Evolutionary conservation across 2,888 invertebrate species (phyloP).

Genomic region (Atethmia centrago): DNA sequence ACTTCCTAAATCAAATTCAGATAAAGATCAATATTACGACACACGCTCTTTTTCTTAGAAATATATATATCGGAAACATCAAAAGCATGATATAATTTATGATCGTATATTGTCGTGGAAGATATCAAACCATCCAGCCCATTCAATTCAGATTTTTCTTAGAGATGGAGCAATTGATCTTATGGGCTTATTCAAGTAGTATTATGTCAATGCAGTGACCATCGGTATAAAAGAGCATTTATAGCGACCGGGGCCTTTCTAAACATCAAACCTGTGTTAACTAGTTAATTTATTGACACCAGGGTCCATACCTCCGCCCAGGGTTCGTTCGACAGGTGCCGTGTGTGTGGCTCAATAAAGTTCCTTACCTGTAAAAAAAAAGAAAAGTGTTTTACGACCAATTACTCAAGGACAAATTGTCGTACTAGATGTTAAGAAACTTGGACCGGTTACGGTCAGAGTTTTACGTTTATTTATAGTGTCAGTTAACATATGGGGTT

Average conservation of each 20-base stretch:
- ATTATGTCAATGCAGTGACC: slow-evolving; percentile 53
- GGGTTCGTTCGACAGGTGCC: slow-evolving; percentile 63
- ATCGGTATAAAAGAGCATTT: slow-evolving; percentile 47
- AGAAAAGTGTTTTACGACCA: slow-evolving; percentile 71
- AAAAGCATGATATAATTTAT: slow-evolving; percentile 40
- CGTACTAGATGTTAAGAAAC: slow-evolving; percentile 60
- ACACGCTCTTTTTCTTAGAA: slow-evolving; percentile 28
- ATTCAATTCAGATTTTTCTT: slow-evolving; percentile 51
- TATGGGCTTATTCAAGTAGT: slow-evolving; percentile 41
- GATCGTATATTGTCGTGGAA: slow-evolving; percentile 32
- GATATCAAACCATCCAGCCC: slow-evolving; percentile 38
- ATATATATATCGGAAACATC: slow-evolving; percentile 31
- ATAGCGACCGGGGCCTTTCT: slow-evolving; percentile 58
- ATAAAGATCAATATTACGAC: slow-evolving; percentile 42
- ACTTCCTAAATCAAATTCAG: slow-evolving; percentile 43
- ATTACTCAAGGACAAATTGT: slow-evolving; percentile 75
- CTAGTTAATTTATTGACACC: slow-evolving; percentile 73
- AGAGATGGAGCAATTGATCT: slow-evolving; percentile 44
- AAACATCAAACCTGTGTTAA: slow-evolving; percentile 68
- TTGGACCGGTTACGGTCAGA: slow-evolving; percentile 61
- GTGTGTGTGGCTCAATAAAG: slow-evolving; percentile 75
- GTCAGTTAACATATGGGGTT: slow-evolving; percentile 70
- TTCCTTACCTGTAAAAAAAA: slow-evolving; percentile 81
- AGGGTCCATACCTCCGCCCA: slow-evolving; percentile 58
- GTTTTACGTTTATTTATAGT: slow-evolving; percentile 71